Base-by-base conservation (phyloP, 2,888 invertebrate genomes). In the Leuctra nigra region DNA sequence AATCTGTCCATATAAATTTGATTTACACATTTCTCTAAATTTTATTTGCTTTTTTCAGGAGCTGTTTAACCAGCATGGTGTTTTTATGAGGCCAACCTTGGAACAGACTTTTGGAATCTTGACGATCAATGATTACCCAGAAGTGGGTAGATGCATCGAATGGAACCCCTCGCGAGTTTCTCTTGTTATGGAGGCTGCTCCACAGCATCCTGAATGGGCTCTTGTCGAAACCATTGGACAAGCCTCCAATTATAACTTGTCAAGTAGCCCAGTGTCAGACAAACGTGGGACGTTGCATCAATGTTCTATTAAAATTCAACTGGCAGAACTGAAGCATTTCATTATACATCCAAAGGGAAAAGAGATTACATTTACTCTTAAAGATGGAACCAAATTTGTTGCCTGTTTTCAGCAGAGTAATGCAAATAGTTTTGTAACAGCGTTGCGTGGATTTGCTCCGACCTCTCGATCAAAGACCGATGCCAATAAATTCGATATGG, bases 351-450 rank as follows among this genome's bases (percentile, higher is more conserved):
- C 55, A 50, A 75, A 76, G 25, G 75, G 76, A 1, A 78, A 80
- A 54, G 75, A 76, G 29, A 70, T 85, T 50, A 77, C 79, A 35
- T 81, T 91, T 62, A 80, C 84, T 63, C 81, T 84, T 62, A 83
- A 83, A 61, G 82, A 84, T 71, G 79, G 84, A 50, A 82, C 86
- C 1, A 81, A 81, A 67, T 83, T 87, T 64, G 85, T 86, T 61
- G 85, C 87, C 68, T 86, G 89, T 68, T 94, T 95, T 73, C 91
- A 91, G 69, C 83, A 87, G 63, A 91, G 89, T 0, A 91, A 92
- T 64, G 90, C 91, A 1, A 87, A 89, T 65, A 80, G 83, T 55
- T 84, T 94, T 66, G 77, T 83, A 39, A 77, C 73, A 36, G 76
- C 76, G 59, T 74, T 82, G 59, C 83, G 81, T 71, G 80, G 82